Conservation (phyloP, 2,888 invertebrate species). For the Drosophila antonietae region DNA sequence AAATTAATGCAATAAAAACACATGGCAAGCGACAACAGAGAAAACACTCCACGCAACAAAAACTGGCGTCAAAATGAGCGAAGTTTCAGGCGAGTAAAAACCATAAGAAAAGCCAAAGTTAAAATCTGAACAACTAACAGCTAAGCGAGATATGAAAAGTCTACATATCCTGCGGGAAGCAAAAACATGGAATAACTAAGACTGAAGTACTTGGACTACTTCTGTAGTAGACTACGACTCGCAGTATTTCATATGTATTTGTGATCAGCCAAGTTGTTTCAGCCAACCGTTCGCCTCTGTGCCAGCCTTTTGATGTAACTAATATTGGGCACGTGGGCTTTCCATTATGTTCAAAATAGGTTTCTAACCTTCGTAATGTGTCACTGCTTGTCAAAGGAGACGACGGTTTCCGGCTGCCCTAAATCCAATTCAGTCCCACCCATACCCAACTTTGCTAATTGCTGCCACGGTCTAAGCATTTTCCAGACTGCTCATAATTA, state of each 20-base stretch:
- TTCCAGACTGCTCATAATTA: background rate
- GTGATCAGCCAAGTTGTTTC: background rate
- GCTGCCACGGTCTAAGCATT: background rate
- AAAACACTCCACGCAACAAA: constrained; percentile 21
- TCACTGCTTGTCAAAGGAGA: constrained; percentile 7
- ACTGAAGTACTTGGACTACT: background rate
- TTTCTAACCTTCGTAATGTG: background rate
- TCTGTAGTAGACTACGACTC: background rate
- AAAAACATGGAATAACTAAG: constrained; percentile 13
- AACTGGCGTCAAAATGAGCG: constrained; percentile 27
- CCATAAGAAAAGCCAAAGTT: constrained; percentile 16
- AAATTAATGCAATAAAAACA: constrained; percentile 79
- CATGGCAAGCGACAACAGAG: constrained; percentile 57
- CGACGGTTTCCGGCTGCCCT: background rate
- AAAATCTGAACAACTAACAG: constrained; percentile 20
- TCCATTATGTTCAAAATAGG: background rate
- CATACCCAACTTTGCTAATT: background rate
- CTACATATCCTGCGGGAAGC: constrained; percentile 14
- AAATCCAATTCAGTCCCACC: background rate
- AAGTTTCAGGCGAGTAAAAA: constrained; percentile 3
- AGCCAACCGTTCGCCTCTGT: background rate
- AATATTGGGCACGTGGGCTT: background rate
- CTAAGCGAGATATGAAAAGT: constrained; percentile 17
- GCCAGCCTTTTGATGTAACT: background rate
- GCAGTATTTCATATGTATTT: background rate